Percentiles rank a stretch among this genome's conserved stretches.
These are phyloP conservation scores for Tragulus kanchil DNA, from an alignment of 2,113 vertebrate genomes.

Conservation along the genomic window DNA sequence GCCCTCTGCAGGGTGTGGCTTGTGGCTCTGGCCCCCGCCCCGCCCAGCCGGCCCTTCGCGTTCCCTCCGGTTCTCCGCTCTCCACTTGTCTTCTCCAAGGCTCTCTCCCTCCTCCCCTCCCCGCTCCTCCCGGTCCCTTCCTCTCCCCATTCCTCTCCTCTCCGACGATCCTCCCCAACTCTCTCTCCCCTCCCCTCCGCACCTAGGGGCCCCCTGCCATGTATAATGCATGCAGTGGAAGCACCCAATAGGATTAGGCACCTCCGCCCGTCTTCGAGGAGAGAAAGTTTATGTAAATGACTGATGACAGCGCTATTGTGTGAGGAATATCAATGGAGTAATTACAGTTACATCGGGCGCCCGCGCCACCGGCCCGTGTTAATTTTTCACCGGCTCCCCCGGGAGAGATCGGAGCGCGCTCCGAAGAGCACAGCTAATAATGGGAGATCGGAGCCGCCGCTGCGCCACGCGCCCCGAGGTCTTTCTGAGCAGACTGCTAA, in stretches of 20 bases:
- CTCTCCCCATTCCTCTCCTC: background rate
- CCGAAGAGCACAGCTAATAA: slow-evolving; percentile 99
- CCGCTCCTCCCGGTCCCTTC: background rate
- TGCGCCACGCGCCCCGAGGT: slow-evolving; percentile 96
- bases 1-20: background rate
- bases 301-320: slow-evolving; percentile 99
- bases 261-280: slow-evolving; percentile 91
- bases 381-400: slow-evolving; percentile 98
- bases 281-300: slow-evolving; percentile 99
- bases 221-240: slow-evolving; percentile 91
- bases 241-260: slow-evolving; percentile 93
- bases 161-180: background rate
- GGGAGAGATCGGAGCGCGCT: slow-evolving; percentile 96
- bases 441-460: slow-evolving; percentile 96
- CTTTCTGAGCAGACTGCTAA: slow-evolving; percentile 98
- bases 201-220: slow-evolving; percentile 79
- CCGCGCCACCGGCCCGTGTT: slow-evolving; percentile 93
- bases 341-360: slow-evolving; percentile 98
- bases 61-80: background rate
- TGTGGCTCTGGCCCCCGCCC: background rate
- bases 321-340: slow-evolving; percentile 99
- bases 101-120: background rate
- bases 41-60: background rate
- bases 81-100: background rate
- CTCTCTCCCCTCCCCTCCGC: slow-evolving; percentile 10